These are phyloP conservation scores for Pogonus chalceus DNA, from an alignment of 1,140 invertebrate genomes.

Conservation along the genomic window DNA sequence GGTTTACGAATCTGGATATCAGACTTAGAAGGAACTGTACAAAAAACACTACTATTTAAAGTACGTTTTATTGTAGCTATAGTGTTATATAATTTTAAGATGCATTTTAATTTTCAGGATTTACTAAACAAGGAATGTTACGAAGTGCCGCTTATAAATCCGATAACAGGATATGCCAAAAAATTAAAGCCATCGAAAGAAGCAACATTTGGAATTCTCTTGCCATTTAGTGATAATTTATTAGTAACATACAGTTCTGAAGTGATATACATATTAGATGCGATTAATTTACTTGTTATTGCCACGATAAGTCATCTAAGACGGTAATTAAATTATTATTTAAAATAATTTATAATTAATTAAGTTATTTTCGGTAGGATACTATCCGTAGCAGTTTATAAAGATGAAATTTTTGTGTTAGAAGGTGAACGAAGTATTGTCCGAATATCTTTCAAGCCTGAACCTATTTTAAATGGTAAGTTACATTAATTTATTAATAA, in stretches of 20 bases:
- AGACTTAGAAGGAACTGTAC: conserved; percentile 61
- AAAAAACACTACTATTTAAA: conserved; percentile 77
- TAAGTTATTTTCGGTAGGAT: conserved; percentile 34
- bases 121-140: conserved; percentile 47
- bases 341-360: conserved; percentile 4
- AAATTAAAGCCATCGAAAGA: conserved; percentile 39
- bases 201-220: conserved; percentile 55
- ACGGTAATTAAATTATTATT: conserved; percentile 21
- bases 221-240: conserved; percentile 56
- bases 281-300: conserved; percentile 44
- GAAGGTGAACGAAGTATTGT: conserved; percentile 56
- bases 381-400: conserved; percentile 50
- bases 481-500: conserved; percentile 19
- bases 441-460: conserved; percentile 48
- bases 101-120: conserved; percentile 38
- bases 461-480: conserved; percentile 31
- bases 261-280: conserved; percentile 64
- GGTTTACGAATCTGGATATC: conserved; percentile 74
- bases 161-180: conserved; percentile 40
- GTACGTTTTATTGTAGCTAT: conserved; percentile 32
- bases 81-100: too few species aligned
- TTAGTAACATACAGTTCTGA: conserved; percentile 64
- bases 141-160: conserved; percentile 59
- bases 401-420: conserved; percentile 72
- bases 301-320: conserved; percentile 39